Conservation (phyloP, 2,888 invertebrate species). For the Melanargia galathea region DNA sequence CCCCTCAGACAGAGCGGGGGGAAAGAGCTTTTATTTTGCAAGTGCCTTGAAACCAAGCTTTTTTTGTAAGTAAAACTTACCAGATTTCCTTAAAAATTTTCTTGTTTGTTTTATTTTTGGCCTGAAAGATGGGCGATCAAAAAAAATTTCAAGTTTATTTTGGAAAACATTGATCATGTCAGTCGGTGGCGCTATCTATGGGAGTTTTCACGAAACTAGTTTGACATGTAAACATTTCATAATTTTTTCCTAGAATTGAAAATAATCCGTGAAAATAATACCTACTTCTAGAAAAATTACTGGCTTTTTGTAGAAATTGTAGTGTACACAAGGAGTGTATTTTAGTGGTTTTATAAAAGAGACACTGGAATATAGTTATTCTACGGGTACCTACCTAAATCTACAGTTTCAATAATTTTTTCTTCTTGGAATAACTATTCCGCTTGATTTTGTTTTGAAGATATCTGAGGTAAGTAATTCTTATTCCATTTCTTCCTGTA, state of each 20-base stretch:
- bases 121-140: conserved; percentile 54
- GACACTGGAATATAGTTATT: too few relatives aligned
- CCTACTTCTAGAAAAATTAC: neutral
- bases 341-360: neutral
- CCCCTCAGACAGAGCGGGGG: conserved; percentile 75
- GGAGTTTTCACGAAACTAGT: conserved; percentile 57
- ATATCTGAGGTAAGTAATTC: too few relatives aligned
- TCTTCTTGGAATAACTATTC: neutral
- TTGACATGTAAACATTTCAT: conserved; percentile 56
- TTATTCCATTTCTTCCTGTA: neutral
- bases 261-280: too few relatives aligned
- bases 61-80: conserved; percentile 59
- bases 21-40: conserved; percentile 56
- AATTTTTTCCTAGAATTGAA: conserved; percentile 5
- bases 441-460: neutral
- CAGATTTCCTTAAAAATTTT: conserved; percentile 51
- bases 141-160: conserved; percentile 77
- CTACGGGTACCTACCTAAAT: too few relatives aligned
- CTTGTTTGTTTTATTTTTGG: conserved; percentile 49
- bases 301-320: neutral
- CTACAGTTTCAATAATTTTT: neutral
- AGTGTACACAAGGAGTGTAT: neutral
- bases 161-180: conserved; percentile 78
- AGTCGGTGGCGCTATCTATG: conserved; percentile 63
- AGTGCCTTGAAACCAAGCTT: conserved; percentile 46